Evolutionary conservation across 2,113 vertebrate species (phyloP).

Genomic region (Brevimyrus niger): DNA sequence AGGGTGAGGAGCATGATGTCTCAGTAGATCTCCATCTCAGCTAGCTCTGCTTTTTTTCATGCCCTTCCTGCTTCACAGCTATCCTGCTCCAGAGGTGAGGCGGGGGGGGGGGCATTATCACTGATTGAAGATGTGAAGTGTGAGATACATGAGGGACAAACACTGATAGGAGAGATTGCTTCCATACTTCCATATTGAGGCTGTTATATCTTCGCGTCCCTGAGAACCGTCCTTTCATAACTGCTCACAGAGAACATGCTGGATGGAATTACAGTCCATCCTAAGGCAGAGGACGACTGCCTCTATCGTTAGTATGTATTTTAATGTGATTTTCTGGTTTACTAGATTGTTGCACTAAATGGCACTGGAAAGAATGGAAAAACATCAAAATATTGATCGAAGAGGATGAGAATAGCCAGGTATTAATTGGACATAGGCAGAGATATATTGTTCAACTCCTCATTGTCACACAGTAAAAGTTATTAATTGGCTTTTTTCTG

Average conservation of each 20-base stretch:
- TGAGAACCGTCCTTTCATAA: neutral
- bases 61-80: neutral
- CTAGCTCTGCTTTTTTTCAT: too few relatives aligned
- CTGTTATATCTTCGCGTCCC: neutral
- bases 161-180: neutral
- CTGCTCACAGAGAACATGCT: neutral
- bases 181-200: neutral
- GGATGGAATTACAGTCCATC: neutral
- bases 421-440: slow-evolving; percentile 2
- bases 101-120: neutral
- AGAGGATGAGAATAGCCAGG: neutral
- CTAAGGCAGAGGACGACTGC: neutral
- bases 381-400: neutral
- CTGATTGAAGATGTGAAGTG: neutral
- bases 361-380: neutral
- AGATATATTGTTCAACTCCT: neutral
- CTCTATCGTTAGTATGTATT: neutral
- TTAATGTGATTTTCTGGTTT: neutral
- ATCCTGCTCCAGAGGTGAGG: neutral
- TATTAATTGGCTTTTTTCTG: neutral
- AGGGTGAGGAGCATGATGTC: neutral
- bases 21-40: neutral
- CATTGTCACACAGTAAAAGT: neutral
- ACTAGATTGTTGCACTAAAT: neutral
- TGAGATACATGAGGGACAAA: neutral